A percentile compares a stretch with the other conserved stretches of the same genome.
phyloP scores from a whole-genome alignment of 1,140 invertebrate genomes.

The Bombus confusus region DNA sequence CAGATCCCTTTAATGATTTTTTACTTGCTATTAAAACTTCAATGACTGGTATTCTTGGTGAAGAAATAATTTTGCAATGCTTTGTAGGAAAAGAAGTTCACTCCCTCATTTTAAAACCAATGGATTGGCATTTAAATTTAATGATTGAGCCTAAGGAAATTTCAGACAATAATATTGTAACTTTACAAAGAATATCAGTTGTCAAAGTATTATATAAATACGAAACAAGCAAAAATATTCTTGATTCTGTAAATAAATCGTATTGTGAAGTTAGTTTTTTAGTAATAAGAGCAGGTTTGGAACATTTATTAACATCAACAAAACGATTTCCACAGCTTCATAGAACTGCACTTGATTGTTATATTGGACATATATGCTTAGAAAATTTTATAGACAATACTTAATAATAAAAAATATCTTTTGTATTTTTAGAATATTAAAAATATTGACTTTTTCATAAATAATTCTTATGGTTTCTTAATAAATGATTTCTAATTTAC shows the following conservation, averaged over 20 bases:
- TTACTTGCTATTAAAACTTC: constrained; percentile 70
- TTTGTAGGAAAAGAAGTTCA: constrained; percentile 67
- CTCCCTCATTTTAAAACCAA: constrained; percentile 74
- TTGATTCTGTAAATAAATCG: constrained; percentile 66
- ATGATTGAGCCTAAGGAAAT: constrained; percentile 66
- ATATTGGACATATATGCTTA: constrained; percentile 73
- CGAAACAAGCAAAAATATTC: constrained; percentile 64
- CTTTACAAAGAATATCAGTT: constrained; percentile 65
- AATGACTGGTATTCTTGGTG: constrained; percentile 65
- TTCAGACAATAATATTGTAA: constrained; percentile 53
- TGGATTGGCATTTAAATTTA: constrained; percentile 76
- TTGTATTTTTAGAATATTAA: not conserved
- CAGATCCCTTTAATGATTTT: constrained; percentile 75
- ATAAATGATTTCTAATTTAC: not conserved
- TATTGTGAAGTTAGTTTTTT: constrained; percentile 71
- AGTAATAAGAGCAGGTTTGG: constrained; percentile 74
- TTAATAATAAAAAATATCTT: not conserved
- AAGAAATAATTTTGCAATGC: constrained; percentile 74
- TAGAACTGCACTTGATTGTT: constrained; percentile 70
- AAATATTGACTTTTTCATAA: not conserved
- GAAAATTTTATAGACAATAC: constrained; percentile 25
- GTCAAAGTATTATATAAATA: constrained; percentile 78
- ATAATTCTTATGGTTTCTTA: not conserved
- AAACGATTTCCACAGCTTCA: constrained; percentile 76
- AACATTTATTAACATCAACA: constrained; percentile 73